Conservation (phyloP, 2,113 vertebrate species). For the Callorhinus ursinus region DNA sequence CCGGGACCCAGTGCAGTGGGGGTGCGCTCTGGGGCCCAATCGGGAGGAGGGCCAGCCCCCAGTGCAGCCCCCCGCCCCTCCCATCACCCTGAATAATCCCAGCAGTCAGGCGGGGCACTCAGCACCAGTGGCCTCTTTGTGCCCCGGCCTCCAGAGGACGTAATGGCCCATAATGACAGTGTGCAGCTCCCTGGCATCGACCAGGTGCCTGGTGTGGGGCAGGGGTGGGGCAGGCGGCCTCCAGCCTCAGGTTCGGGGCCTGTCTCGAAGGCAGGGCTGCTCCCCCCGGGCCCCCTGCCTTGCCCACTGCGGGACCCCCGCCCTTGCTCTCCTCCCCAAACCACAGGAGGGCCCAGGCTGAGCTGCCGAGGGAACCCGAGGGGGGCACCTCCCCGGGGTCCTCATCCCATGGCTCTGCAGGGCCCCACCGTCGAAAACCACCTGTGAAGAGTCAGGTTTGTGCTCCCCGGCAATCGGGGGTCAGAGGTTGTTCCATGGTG, state of each 20-base stretch:
- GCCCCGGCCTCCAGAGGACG: conserved; percentile 67
- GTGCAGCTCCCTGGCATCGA: conserved; percentile 2
- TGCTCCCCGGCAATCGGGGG: fast-evolving
- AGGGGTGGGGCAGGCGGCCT: conserved; percentile 35
- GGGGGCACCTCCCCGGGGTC: not conserved
- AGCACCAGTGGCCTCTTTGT: conserved; percentile 56
- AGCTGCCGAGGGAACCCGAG: not conserved
- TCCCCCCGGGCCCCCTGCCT: not conserved
- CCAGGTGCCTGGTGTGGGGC: fast-evolving
- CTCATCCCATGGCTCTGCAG: fast-evolving
- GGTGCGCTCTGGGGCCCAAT: not conserved
- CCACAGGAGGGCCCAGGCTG: not conserved
- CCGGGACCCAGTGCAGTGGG: fast-evolving
- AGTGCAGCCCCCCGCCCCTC: not conserved
- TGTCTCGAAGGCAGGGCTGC: no score
- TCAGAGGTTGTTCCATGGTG: not conserved
- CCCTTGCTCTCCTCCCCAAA: not conserved
- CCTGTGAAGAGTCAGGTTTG: fast-evolving
- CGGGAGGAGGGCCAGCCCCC: fast-evolving
- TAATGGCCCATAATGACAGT: conserved; percentile 82
- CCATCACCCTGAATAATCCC: conserved; percentile 59
- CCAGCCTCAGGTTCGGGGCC: not conserved
- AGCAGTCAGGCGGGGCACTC: conserved; percentile 66
- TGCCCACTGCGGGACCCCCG: not conserved
- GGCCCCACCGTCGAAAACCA: not conserved